Percentiles rank a stretch among this genome's conserved stretches.
Evolutionary conservation across 2,113 vertebrate species (phyloP).

Genomic region (Aythya baeri): DNA sequence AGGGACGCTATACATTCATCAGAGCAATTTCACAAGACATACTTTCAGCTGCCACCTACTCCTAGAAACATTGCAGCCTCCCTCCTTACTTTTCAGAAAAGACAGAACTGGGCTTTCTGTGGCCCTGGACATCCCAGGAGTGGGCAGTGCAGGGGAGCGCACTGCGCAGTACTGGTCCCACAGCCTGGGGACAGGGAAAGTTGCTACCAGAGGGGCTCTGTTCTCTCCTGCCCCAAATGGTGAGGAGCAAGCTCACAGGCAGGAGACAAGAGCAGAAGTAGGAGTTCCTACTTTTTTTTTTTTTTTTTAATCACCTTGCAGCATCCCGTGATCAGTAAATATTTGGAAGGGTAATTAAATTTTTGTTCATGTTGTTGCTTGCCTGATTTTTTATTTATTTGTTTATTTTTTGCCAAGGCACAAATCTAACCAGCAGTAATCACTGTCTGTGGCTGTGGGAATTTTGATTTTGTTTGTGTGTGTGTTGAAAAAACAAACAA

Average conservation of each 20-base stretch:
- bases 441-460: neutral
- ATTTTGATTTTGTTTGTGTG: neutral
- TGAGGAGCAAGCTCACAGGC: neutral
- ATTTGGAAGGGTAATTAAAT: neutral
- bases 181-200: neutral
- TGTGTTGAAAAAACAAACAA: neutral
- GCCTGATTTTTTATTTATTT: neutral
- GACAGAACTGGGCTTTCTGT: neutral
- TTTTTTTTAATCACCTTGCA: neutral
- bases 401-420: neutral
- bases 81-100: neutral
- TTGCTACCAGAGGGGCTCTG: too few species aligned
- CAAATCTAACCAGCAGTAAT: neutral
- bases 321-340: neutral
- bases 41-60: conserved; percentile 16
- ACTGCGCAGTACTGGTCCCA: neutral
- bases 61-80: neutral
- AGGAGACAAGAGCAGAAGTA: neutral
- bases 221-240: neutral
- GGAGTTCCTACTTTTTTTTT: neutral
- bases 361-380: neutral
- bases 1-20: neutral
- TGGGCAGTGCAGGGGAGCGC: rapidly evolving
- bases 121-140: neutral
- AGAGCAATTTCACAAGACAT: neutral